Evolutionary conservation across 2,113 vertebrate species (phyloP).

Genomic region (Nettapus auritus): DNA sequence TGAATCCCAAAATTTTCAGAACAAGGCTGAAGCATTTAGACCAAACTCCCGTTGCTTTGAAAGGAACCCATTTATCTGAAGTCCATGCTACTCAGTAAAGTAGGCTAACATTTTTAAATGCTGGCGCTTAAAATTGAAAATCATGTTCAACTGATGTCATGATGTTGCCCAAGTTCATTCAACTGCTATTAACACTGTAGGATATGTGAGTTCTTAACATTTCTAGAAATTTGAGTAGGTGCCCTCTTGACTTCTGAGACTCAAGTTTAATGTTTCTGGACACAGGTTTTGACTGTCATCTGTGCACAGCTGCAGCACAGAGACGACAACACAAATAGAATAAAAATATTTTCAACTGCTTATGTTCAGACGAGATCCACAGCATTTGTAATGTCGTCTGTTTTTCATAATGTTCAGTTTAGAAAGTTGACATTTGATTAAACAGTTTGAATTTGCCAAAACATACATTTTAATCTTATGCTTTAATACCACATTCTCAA

Average conservation of each 20-base stretch:
- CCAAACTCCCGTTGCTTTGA: not conserved
- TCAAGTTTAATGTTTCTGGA: slow-evolving; percentile 7
- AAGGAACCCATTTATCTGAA: not conserved
- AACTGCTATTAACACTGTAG: not conserved
- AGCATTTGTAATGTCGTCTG: slow-evolving; percentile 65
- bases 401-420: slow-evolving; percentile 66
- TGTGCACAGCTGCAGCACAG: slow-evolving; percentile 37
- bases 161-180: not conserved
- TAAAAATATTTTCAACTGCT: slow-evolving; percentile 59
- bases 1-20: not conserved
- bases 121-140: not conserved
- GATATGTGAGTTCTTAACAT: not conserved
- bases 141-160: not conserved
- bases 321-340: slow-evolving; percentile 39
- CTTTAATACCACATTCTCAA: slow-evolving; percentile 66
- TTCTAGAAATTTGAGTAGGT: not conserved
- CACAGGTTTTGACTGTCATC: slow-evolving; percentile 23
- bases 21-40: not conserved
- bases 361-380: not conserved
- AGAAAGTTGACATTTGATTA: slow-evolving; percentile 68
- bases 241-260: not conserved
- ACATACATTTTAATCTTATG: slow-evolving; percentile 65
- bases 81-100: not conserved
- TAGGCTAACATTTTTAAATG: not conserved
- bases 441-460: slow-evolving; percentile 71